phyloP scores from a whole-genome alignment of 2,797 vertebrate species.

The Dendrocincla fuliginosa region DNA sequence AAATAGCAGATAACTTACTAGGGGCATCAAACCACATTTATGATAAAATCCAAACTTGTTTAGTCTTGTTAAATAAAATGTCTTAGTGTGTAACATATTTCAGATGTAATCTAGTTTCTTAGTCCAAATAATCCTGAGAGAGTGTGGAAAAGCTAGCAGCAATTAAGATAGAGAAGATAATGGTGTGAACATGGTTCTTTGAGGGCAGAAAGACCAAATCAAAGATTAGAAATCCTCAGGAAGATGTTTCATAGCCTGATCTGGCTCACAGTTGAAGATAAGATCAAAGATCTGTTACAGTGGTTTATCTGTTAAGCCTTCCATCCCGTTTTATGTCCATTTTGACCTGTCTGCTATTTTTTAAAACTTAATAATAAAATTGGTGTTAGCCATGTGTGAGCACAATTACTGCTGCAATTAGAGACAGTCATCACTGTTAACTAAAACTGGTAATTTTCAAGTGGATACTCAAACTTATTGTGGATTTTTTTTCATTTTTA shows the following conservation, averaged over 20 bases:
- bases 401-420: neutral
- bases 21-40: slow-evolving; percentile 44
- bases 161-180: slow-evolving; percentile 65
- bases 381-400: neutral
- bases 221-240: slow-evolving; percentile 41
- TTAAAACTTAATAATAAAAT: neutral
- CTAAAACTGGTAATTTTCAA: neutral
- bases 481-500: neutral
- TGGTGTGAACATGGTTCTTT: slow-evolving; percentile 54
- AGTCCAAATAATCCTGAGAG: slow-evolving; percentile 59
- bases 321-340: neutral
- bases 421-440: neutral
- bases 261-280: slow-evolving; percentile 13
- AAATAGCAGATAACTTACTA: slow-evolving; percentile 38
- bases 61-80: slow-evolving; percentile 59
- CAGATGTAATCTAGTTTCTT: slow-evolving; percentile 62
- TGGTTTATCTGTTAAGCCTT: neutral
- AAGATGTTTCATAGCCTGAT: neutral
- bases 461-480: neutral
- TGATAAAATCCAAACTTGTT: slow-evolving; percentile 66
- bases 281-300: neutral
- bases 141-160: slow-evolving; percentile 56
- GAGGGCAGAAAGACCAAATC: slow-evolving; percentile 54
- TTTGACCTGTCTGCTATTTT: neutral
- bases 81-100: slow-evolving; percentile 53